Conservation (phyloP, 1,140 invertebrate genomes). For the Thaumetopoea pityocampa region DNA sequence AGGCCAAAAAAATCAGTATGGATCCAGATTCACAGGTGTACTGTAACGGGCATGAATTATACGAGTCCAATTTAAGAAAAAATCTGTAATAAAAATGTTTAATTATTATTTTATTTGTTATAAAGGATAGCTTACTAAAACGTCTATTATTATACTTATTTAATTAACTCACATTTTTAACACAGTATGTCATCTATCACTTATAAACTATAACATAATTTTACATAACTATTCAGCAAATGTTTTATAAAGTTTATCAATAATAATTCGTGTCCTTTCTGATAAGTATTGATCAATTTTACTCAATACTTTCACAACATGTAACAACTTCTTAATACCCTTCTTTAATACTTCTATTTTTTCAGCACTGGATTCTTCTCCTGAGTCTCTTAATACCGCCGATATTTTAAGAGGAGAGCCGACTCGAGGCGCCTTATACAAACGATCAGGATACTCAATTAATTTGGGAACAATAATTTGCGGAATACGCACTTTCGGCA, state of each 20-base stretch:
- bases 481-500: conserved; percentile 39
- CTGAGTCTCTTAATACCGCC: conserved; percentile 26
- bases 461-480: conserved; percentile 45
- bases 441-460: conserved; percentile 15
- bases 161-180: too few relatives aligned
- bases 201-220: conserved; percentile 3
- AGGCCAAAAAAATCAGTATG: too few relatives aligned
- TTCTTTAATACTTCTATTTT: conserved; percentile 63
- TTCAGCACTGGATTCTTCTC: conserved; percentile 57
- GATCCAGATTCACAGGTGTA: too few relatives aligned
- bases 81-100: too few relatives aligned
- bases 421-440: conserved; percentile 32
- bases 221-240: conserved; percentile 37
- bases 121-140: too few relatives aligned
- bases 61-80: too few relatives aligned
- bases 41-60: too few relatives aligned
- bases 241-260: conserved; percentile 60
- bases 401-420: conserved; percentile 31
- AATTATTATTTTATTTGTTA: too few relatives aligned
- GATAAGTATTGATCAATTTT: conserved; percentile 61
- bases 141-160: too few relatives aligned
- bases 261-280: conserved; percentile 54
- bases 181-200: too few relatives aligned
- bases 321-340: conserved; percentile 57
- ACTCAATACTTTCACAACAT: conserved; percentile 58